Evolutionary conservation across 2,888 invertebrate genomes (phyloP), one percentile per base, ranked within the genome.

Genomic region (Apantesis nais): DNA sequence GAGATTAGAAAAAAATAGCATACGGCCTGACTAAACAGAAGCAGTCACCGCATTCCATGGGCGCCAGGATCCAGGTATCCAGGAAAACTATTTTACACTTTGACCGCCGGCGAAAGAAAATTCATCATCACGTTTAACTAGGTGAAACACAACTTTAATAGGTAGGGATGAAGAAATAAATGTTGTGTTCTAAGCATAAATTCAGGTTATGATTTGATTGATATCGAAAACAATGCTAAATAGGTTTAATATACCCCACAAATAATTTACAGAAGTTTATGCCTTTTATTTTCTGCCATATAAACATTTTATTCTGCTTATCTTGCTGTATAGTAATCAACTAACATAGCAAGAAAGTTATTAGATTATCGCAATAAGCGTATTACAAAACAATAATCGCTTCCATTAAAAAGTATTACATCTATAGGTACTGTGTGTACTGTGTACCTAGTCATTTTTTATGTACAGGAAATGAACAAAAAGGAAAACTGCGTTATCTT

Each of bases 401-500:
- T 63, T 19, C 19, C 41, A 63, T 29, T 29, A 19, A 63, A 29
- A 22, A 44, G 19, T 44, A 29, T 63, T 63, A 44, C 44, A 37
- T 1, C 11, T 44, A 63, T 25, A 41, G n/a, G 16, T 65, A 34
- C n/a, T n/a, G n/a, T n/a, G n/a, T n/a, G n/a, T n/a, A 31, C 52
- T 65, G 37, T 22, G 34, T 55, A 55, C 34, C n/a, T 44, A 34
- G 34, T 34, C 31, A 34, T 34, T 5, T 61, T 60, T 44, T 60
- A 34, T 60, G 44, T 39, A 39, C 60, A 60, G 37, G 41, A 67
- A 67, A 71, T 37, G 31, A 61, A 25, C 55, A 25, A 66, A 52
- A 70, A 72, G 70, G 72, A 64, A 74, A 79, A 79, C 70, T 8
- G 22, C 48, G 61, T 67, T 73, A 74, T 78, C 74, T 67, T 66